These are phyloP conservation scores for Herpetotheres cachinnans DNA, from an alignment of 2,113 vertebrate species.

Conservation along the genomic window DNA sequence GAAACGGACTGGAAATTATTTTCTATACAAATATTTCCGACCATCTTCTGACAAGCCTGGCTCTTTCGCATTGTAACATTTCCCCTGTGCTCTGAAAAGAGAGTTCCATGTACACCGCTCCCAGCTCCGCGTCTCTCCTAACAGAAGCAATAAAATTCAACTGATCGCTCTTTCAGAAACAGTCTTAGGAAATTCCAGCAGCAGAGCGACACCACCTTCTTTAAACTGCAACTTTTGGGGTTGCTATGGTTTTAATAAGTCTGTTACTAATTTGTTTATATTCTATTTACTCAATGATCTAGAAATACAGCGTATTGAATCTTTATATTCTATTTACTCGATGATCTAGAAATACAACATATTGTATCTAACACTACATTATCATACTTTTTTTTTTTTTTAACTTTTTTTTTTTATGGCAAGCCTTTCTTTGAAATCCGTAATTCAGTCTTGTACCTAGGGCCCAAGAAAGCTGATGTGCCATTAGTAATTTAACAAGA, in stretches of 20 bases:
- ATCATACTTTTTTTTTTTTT: background rate
- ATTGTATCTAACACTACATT: background rate
- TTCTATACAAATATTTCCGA: background rate
- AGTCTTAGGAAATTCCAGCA: conserved; percentile 21
- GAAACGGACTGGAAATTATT: background rate
- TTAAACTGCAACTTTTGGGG: conserved; percentile 22
- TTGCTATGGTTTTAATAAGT: conserved; percentile 48
- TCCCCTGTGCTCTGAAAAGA: background rate
- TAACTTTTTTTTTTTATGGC: background rate
- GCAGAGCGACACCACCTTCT: conserved; percentile 11
- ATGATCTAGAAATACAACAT: too few species aligned
- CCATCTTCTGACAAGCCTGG: background rate
- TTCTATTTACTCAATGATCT: conserved; percentile 54
- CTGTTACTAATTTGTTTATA: conserved; percentile 59
- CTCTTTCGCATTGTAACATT: background rate
- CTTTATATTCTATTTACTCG: background rate
- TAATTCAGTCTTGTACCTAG: background rate
- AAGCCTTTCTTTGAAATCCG: conserved; percentile 3
- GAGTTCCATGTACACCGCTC: background rate
- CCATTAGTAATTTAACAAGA: background rate
- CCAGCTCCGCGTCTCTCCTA: background rate
- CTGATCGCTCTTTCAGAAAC: background rate
- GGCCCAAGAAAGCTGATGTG: background rate
- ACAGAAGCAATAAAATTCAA: conserved; percentile 26
- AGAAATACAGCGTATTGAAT: conserved; percentile 24